Evolutionary conservation across 2,113 vertebrate genomes (phyloP).

Genomic region (Poicephalus meyeri): DNA sequence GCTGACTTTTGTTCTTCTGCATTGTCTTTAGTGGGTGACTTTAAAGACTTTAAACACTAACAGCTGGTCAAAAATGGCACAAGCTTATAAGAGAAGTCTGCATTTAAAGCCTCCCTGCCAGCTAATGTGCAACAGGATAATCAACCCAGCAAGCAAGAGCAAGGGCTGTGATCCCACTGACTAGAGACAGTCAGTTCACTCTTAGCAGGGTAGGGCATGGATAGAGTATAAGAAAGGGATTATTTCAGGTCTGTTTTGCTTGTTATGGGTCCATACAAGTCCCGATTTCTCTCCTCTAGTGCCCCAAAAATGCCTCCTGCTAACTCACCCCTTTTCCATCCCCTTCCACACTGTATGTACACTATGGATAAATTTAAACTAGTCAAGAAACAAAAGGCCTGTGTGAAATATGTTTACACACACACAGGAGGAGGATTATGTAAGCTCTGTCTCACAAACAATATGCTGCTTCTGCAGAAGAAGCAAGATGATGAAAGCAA

Average conservation of each 20-base stretch:
- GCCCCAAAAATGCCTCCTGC: not conserved
- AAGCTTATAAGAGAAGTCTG: not conserved
- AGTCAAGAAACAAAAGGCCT: slow-evolving; percentile 52
- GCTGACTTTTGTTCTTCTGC: not conserved
- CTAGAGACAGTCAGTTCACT: not conserved
- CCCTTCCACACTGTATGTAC: not conserved
- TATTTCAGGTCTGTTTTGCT: not conserved
- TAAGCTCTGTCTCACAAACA: slow-evolving; percentile 58
- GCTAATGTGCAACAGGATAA: slow-evolving; percentile 14
- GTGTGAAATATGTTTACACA: slow-evolving; percentile 52
- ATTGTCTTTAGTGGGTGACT: not conserved
- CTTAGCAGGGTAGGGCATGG: not conserved
- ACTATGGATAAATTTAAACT: slow-evolving; percentile 25
- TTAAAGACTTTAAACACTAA: slow-evolving; percentile 14
- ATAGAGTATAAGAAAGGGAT: not conserved
- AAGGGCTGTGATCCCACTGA: not conserved
- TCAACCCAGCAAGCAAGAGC: not conserved
- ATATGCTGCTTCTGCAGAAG: slow-evolving; percentile 28
- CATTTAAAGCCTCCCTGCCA: slow-evolving; percentile 23
- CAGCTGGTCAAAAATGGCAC: not conserved
- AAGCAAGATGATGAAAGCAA: slow-evolving; percentile 21
- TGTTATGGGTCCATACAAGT: not conserved
- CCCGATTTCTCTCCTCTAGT: not conserved
- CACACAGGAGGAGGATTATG: slow-evolving; percentile 44
- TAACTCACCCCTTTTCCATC: not conserved